A percentile compares a stretch with the other conserved stretches of the same genome.
These are phyloP conservation scores for Xenops minutus DNA, from an alignment of 2,797 vertebrate genomes.

Conservation along the genomic window DNA sequence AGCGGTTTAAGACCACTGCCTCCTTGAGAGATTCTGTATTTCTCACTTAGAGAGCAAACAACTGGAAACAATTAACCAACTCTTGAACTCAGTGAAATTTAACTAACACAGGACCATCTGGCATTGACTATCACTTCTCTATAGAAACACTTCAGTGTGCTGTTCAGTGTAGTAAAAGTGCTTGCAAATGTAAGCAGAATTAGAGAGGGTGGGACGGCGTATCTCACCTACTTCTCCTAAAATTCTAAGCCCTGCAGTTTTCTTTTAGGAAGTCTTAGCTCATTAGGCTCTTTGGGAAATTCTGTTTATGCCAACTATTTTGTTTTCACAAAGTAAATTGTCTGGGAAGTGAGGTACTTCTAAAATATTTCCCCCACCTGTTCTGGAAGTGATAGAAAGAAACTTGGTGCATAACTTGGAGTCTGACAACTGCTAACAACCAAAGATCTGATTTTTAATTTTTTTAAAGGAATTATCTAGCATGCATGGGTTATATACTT, in stretches of 20 bases:
- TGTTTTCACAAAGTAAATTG: not conserved
- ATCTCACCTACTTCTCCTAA: not conserved
- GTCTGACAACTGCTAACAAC: not conserved
- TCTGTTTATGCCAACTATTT: not conserved
- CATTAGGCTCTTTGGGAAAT: not conserved
- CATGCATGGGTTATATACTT: not conserved
- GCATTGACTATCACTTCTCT: not conserved
- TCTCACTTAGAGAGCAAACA: slow-evolving; percentile 34
- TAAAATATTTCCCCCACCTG: not conserved
- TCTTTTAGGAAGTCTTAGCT: not conserved
- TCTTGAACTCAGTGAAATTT: slow-evolving; percentile 27
- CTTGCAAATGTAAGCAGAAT: not conserved
- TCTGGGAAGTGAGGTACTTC: not conserved
- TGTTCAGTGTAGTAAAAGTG: not conserved
- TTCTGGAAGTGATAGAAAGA: not conserved
- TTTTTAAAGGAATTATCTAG: not conserved
- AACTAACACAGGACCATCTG: slow-evolving; percentile 9
- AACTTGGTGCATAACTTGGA: not conserved
- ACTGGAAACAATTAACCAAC: slow-evolving; percentile 50
- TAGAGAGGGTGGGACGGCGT: not conserved
- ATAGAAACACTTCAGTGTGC: not conserved
- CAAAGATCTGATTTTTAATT: not conserved
- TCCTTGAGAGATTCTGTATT: not conserved
- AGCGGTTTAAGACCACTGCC: not conserved
- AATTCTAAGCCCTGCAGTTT: not conserved